phyloP scores from a whole-genome alignment of 2,888 invertebrate genomes.

The Nomada lathburiana region DNA sequence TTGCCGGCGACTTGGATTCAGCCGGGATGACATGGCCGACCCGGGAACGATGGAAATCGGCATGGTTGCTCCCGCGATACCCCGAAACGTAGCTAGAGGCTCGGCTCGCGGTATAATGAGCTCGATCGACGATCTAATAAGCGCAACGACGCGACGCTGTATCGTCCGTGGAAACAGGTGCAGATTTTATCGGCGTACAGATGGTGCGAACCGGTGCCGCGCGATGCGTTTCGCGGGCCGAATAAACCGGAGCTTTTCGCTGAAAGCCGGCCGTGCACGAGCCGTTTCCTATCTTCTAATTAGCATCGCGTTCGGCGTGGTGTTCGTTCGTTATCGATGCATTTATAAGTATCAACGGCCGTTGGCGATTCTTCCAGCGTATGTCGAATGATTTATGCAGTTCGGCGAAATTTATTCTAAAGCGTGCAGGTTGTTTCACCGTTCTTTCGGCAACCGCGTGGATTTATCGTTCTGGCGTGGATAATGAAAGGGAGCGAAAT shows the following conservation, averaged over 20 bases:
- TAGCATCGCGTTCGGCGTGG: slow-evolving; percentile 54
- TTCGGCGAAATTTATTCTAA: slow-evolving; percentile 39
- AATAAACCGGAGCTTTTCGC: slow-evolving; percentile 50
- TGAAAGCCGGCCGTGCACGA: slow-evolving; percentile 44
- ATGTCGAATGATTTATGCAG: slow-evolving; percentile 52
- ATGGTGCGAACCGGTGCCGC: slow-evolving; percentile 70
- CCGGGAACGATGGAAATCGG: slow-evolving; percentile 58
- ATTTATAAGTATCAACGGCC: slow-evolving; percentile 65
- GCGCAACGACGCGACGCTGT: slow-evolving; percentile 59
- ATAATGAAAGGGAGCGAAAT: not conserved
- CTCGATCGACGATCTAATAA: slow-evolving; percentile 70
- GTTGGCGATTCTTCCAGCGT: slow-evolving; percentile 27
- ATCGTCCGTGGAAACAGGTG: slow-evolving; percentile 66
- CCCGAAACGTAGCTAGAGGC: slow-evolving; percentile 50
- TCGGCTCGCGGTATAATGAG: slow-evolving; percentile 58
- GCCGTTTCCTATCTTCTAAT: slow-evolving; percentile 60
- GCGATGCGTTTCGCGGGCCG: slow-evolving; percentile 52
- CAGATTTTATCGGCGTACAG: slow-evolving; percentile 70
- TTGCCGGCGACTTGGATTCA: slow-evolving; percentile 24
- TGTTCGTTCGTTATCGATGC: slow-evolving; percentile 65
- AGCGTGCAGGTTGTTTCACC: not conserved
- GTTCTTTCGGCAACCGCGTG: not conserved
- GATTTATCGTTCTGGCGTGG: not conserved
- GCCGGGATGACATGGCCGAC: slow-evolving; percentile 37
- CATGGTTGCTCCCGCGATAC: slow-evolving; percentile 57